Percentiles rank a stretch among this genome's conserved stretches.
Conservation (phyloP, 2,797 vertebrate genomes). For the Anomalospiza imberbis region DNA sequence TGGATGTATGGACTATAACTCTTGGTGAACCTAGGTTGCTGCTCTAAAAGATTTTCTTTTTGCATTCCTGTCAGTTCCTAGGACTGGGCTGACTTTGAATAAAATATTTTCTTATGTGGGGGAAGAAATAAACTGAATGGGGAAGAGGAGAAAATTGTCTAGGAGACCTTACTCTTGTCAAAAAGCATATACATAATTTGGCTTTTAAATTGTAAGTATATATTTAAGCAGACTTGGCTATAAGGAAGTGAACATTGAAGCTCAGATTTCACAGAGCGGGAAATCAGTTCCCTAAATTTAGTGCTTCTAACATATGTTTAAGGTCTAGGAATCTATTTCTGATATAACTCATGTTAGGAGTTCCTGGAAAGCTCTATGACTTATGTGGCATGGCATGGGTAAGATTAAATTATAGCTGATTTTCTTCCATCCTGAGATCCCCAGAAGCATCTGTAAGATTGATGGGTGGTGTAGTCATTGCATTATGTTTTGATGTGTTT, state of each 20-base stretch:
- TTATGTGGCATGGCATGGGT: background rate
- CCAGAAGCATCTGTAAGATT: slow-evolving; percentile 15
- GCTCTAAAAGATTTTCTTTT: background rate
- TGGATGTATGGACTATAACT: background rate
- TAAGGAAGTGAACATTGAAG: background rate
- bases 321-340: slow-evolving; percentile 52
- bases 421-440: slow-evolving; percentile 9
- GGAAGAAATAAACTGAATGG: background rate
- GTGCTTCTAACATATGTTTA: slow-evolving; percentile 46
- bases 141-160: background rate
- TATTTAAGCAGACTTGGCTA: slow-evolving; percentile 1
- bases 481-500: slow-evolving; percentile 17
- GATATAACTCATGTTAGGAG: background rate
- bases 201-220: background rate
- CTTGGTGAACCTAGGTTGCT: background rate
- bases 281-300: slow-evolving; percentile 44
- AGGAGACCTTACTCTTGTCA: background rate
- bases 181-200: background rate
- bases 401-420: slow-evolving; percentile 52
- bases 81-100: background rate
- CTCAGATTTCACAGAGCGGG: slow-evolving; percentile 1
- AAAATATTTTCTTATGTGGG: background rate
- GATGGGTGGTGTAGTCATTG: background rate
- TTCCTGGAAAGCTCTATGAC: slow-evolving; percentile 43
- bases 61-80: background rate